Base-by-base conservation (phyloP, 2,888 invertebrate genomes). In the Schizaphis graminum region DNA sequence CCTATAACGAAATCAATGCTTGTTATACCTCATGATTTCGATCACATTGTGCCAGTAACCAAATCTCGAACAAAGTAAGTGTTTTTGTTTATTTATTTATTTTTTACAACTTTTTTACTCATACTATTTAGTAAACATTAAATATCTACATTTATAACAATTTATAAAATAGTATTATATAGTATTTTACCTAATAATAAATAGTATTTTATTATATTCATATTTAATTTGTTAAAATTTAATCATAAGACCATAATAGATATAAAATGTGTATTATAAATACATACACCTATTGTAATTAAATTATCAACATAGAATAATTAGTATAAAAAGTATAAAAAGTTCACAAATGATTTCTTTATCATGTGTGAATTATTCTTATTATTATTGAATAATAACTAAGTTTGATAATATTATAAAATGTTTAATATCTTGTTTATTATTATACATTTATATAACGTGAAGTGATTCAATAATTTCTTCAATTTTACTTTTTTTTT, bases 51-150 rank as follows among this genome's bases (percentile, higher is more conserved):
- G 7, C 7, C 13, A 5, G 85, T 94, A 10, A 94, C 57, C 67
- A 87, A n/a, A 86, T 41, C 53, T 21, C 67, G 47, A 94, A 94
- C 57, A 35, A 67, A 90, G 94, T 94, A 41, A 94, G 94, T 87
- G 28, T 61, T 49, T 92, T 61, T 35, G 35, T 77, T 77, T 77
- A 77, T 35, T 77, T 77, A 35, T 77, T 77, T 77, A 21, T 35
- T 35, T 77, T 77, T 77, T 77, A 67, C 5, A n/a, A 67, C 4
- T 67, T 67, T 67, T 16, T 77, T 35, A 21, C 21, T 35, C 21
- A 8, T 87, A 24, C 10, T 24, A 88, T 88, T 88, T 53, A 11
- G 28, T 47, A 16, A 49, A 53, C 13, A n/a, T 21, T n/a, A 35
- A 35, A 88, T 85, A 85, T 11, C 85, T 1, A 85, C 10, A 85